Conservation (phyloP, 2,888 invertebrate genomes). For the Masnerella sp. region DNA sequence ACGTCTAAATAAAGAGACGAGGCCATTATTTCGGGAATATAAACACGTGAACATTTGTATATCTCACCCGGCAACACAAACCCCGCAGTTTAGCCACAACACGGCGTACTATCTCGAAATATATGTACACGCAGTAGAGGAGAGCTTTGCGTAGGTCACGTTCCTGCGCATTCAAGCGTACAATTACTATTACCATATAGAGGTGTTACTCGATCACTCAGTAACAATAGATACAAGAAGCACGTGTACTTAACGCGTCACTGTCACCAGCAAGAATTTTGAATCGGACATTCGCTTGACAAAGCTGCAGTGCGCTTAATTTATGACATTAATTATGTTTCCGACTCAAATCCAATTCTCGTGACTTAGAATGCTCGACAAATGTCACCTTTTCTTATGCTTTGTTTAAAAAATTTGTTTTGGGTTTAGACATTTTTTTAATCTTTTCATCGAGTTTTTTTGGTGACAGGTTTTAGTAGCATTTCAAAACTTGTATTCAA, state of each 20-base stretch:
- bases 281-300: slow-evolving; percentile 5
- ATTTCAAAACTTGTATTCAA: too few relatives aligned
- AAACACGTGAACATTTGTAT: slow-evolving; percentile 40
- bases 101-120: slow-evolving; percentile 36
- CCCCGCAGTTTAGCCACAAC: slow-evolving; percentile 50
- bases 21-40: slow-evolving; percentile 43
- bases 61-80: slow-evolving; percentile 43
- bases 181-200: slow-evolving; percentile 55
- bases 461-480: too few relatives aligned
- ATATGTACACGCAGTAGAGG: slow-evolving; percentile 33
- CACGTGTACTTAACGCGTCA: slow-evolving; percentile 30
- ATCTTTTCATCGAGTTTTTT: too few relatives aligned
- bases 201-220: slow-evolving; percentile 54
- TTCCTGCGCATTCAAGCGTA: slow-evolving; percentile 50
- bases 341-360: too few relatives aligned
- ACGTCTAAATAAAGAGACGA: slow-evolving; percentile 31
- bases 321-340: not conserved
- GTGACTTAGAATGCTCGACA: not conserved
- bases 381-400: too few relatives aligned
- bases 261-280: slow-evolving; percentile 17
- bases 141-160: slow-evolving; percentile 47
- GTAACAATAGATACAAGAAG: slow-evolving; percentile 44
- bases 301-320: not conserved
- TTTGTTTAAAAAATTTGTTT: too few relatives aligned
- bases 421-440: too few relatives aligned